Evolutionary conservation across 1,140 invertebrate genomes (phyloP), one percentile per base, ranked within the genome.

Genomic region (Propsilocerus akamusi): DNA sequence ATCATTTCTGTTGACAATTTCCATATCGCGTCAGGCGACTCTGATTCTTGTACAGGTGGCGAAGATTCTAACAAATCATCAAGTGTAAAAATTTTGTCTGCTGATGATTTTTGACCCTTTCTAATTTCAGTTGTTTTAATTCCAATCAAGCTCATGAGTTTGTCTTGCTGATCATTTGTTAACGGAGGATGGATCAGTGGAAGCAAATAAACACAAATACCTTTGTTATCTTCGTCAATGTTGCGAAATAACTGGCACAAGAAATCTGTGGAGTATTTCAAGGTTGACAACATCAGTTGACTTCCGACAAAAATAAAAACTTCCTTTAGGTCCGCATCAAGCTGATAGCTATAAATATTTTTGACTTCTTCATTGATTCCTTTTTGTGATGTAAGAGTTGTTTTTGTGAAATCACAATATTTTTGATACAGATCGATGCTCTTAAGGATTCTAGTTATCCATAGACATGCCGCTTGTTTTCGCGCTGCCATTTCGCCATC

Each of bases 131-230:
- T 49, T 30, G 26, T 30, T 34, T 24, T 51, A 53, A 28, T 46
- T 26, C 52, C 49, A 17, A 54, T 34, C 10, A 56, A 34, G 24
- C 24, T 4, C 8, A 26, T 28, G 1, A 63, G 49, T 24, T 53
- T 48, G 17, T 30, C 32, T 8, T 50, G 7, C 51, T 62, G 54
- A 1, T 28, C 28, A 4, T 34, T 17, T 4, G 28, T 50, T 2
- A 59, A 53, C 4, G 55, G 53, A 3, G 62, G 58, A 5, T 59
- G 54, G 4, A 58, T 51, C 6, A 64, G 50, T 1, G 53, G 52
- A 1, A 63, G 12, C 3, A 30, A 60, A 26, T 24, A 10, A 14
- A 25, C 5, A 14, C 25, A 50, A 0, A 46, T 14, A n/a, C 25
- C 26, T 5, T 34, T 30, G 14, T 50, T 30, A 25, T 2, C 4